A percentile compares a stretch with the other conserved stretches of the same genome.
These are phyloP conservation scores for Suillia variegata DNA, from an alignment of 2,888 invertebrate species.

Conservation along the genomic window DNA sequence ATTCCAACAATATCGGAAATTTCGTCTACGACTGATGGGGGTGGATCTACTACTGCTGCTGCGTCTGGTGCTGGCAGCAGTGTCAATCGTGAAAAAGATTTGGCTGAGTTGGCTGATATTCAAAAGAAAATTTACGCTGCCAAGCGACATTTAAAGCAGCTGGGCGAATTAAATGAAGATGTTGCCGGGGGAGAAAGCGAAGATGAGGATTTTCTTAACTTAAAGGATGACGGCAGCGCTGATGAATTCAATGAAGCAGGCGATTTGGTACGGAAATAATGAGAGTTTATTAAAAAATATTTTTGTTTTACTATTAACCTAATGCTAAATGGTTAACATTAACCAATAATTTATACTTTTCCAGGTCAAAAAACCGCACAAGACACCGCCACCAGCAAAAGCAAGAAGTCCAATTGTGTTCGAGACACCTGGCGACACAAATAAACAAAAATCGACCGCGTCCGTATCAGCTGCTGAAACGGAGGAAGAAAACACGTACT, in stretches of 20 bases:
- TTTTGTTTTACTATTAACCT: too few relatives aligned
- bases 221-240: conserved; percentile 66
- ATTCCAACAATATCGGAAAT: conserved; percentile 63
- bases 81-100: conserved; percentile 58
- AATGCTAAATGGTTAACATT: too few relatives aligned
- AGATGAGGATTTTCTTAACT: conserved; percentile 70
- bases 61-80: conserved; percentile 27
- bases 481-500: not conserved
- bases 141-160: conserved; percentile 63
- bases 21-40: conserved; percentile 41
- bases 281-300: conserved; percentile 8
- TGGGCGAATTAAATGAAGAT: conserved; percentile 58
- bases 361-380: conserved; percentile 13
- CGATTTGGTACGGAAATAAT: conserved; percentile 32
- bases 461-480: too few relatives aligned
- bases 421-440: conserved; percentile 28
- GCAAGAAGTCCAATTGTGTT: conserved; percentile 57
- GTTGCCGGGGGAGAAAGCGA: conserved; percentile 65
- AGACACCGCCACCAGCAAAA: conserved; percentile 27
- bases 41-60: conserved; percentile 38
- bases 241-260: conserved; percentile 56
- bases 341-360: too few relatives aligned
- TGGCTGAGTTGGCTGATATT: conserved; percentile 64
- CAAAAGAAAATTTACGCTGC: conserved; percentile 69
- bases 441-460: not conserved